Percentiles rank a stretch among this genome's conserved stretches.
Evolutionary conservation across 2,888 invertebrate species (phyloP).

Genomic region (Netelia inedita): DNA sequence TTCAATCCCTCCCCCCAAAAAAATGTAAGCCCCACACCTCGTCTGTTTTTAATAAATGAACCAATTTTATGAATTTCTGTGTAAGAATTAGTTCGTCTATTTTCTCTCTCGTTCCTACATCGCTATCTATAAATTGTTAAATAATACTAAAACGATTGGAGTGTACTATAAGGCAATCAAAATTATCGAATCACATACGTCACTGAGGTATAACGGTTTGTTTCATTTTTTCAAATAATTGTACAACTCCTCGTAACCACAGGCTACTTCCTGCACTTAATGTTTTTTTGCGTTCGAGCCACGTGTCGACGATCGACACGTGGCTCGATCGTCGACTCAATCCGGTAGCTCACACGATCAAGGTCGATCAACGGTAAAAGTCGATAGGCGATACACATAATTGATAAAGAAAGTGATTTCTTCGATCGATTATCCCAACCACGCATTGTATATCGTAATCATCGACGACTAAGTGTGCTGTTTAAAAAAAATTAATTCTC

Average conservation of each 20-base stretch:
- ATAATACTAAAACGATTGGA: background rate
- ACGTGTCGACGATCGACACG: background rate
- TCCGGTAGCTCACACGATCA: conserved; percentile 11
- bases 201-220: conserved; percentile 16
- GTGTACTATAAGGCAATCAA: background rate
- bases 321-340: conserved; percentile 23
- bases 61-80: conserved; percentile 9
- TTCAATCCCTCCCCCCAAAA: conserved; percentile 8
- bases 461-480: no score
- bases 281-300: conserved; percentile 17
- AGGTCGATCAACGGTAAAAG: conserved; percentile 29
- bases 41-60: conserved; percentile 36
- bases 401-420: conserved; percentile 28
- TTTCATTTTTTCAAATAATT: conserved; percentile 10
- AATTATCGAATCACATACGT: background rate
- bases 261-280: conserved; percentile 11
- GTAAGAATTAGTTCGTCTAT: background rate
- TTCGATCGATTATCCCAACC: background rate
- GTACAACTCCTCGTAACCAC: conserved; percentile 18
- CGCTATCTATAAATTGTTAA: background rate
- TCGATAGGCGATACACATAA: background rate
- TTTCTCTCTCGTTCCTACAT: background rate
- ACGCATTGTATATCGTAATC: background rate
- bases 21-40: conserved; percentile 23
- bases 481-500: no score